Conservation (phyloP, 1,140 invertebrate species). For the Campoletis sonorensis region DNA sequence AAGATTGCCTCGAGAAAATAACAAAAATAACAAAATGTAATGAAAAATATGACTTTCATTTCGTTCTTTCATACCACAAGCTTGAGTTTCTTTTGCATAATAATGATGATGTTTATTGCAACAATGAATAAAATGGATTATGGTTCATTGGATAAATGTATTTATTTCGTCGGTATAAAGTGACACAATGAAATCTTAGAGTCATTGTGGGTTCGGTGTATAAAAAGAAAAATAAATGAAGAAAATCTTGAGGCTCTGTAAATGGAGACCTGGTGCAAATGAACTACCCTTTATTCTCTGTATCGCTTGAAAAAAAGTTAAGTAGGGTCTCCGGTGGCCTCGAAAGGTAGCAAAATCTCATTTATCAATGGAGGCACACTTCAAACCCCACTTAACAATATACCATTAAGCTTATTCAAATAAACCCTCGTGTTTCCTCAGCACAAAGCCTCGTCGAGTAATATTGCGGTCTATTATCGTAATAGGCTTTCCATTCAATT, state of each 20-base stretch:
- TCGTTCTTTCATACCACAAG: no score
- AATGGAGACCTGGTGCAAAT: conserved; percentile 14
- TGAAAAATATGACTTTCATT: no score
- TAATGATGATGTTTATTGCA: neutral
- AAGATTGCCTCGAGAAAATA: no score
- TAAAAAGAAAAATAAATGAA: neutral
- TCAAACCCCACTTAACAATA: conserved; percentile 13
- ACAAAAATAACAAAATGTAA: no score
- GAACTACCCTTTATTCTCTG: conserved; percentile 23
- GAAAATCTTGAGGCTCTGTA: neutral
- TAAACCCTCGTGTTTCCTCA: neutral
- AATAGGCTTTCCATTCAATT: neutral
- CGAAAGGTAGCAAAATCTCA: conserved; percentile 25
- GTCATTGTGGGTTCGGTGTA: neutral
- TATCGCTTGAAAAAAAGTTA: conserved; percentile 27
- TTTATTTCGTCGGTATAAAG: neutral
- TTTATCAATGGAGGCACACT: conserved; percentile 31
- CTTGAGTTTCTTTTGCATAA: no score
- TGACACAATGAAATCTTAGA: neutral
- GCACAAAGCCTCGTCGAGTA: conserved; percentile 5
- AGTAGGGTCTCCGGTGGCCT: conserved; percentile 5
- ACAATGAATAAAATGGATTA: conserved; percentile 19
- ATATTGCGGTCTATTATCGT: conserved; percentile 15
- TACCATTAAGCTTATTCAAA: conserved; percentile 23
- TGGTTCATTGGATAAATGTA: neutral